A percentile compares a stretch with the other conserved stretches of the same genome.
Evolutionary conservation across 2,113 vertebrate genomes (phyloP).

Genomic region (Prunella himalayana): DNA sequence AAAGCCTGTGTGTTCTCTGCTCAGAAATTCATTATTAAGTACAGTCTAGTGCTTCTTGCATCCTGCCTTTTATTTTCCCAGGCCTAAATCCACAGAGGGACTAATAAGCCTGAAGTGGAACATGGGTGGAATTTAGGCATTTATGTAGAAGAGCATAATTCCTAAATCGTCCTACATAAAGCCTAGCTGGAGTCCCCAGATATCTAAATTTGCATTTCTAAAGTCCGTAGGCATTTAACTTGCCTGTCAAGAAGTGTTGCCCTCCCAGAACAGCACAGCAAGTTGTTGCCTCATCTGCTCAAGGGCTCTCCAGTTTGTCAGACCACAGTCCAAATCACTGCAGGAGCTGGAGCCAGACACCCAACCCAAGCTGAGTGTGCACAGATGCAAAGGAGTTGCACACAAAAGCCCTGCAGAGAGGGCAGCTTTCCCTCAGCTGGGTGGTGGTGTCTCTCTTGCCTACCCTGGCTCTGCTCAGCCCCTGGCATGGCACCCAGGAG

Average conservation of each 20-base stretch:
- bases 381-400: not conserved
- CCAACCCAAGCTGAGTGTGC: not conserved
- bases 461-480: not conserved
- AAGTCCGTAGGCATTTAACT: not conserved
- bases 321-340: not conserved
- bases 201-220: conserved; percentile 16
- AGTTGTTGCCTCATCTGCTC: not conserved
- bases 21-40: conserved; percentile 29
- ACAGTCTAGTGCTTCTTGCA: not conserved
- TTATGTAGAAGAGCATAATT: conserved; percentile 30
- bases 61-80: conserved; percentile 41
- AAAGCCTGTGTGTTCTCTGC: not conserved
- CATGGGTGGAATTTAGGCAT: conserved; percentile 17
- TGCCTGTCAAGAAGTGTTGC: not conserved
- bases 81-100: conserved; percentile 13
- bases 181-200: not conserved
- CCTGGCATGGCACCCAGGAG: not conserved
- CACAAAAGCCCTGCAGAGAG: not conserved
- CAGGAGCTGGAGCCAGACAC: not conserved
- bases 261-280: not conserved
- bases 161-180: conserved; percentile 4
- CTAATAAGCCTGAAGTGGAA: conserved; percentile 29
- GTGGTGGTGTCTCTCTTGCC: not conserved
- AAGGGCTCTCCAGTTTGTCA: not conserved
- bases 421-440: not conserved